Evolutionary conservation across 2,888 invertebrate genomes (phyloP).

Genomic region (Coronaproctus castanopsis): DNA sequence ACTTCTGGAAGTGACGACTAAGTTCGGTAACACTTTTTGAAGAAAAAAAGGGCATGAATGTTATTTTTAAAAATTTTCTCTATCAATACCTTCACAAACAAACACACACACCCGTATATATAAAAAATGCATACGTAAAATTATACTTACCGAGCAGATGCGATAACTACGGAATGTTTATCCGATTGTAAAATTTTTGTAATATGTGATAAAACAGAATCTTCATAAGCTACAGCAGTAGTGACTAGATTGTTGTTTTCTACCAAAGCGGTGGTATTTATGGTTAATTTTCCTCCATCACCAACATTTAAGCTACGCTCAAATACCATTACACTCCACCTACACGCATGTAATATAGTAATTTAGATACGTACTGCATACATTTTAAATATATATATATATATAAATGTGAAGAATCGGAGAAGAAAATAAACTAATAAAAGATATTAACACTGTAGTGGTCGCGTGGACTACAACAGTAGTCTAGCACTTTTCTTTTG

Average conservation of each 20-base stretch:
- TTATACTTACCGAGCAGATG: slow-evolving; percentile 52
- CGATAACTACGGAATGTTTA: slow-evolving; percentile 46
- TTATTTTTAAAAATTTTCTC: too few relatives aligned
- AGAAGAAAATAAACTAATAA: too few relatives aligned
- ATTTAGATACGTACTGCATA: slow-evolving; percentile 2
- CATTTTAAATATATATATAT: not conserved
- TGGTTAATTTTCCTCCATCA: slow-evolving; percentile 15
- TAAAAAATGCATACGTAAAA: not conserved
- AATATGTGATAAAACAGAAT: slow-evolving; percentile 54
- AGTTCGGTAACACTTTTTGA: too few relatives aligned
- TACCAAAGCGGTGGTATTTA: slow-evolving; percentile 14
- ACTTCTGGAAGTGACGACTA: too few relatives aligned
- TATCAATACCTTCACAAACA: not conserved
- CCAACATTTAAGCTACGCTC: slow-evolving; percentile 47
- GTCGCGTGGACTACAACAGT: too few relatives aligned
- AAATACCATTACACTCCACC: slow-evolving; percentile 91
- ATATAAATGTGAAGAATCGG: too few relatives aligned
- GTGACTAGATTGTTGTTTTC: slow-evolving; percentile 12
- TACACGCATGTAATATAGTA: slow-evolving; percentile 22
- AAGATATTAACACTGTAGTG: too few relatives aligned
- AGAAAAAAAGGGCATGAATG: too few relatives aligned
- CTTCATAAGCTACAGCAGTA: slow-evolving; percentile 49
- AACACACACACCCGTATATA: not conserved
- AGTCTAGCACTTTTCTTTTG: too few relatives aligned
- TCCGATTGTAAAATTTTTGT: slow-evolving; percentile 70